These are phyloP conservation scores for Aphis gossypii DNA, from an alignment of 1,140 invertebrate genomes.

Conservation along the genomic window DNA sequence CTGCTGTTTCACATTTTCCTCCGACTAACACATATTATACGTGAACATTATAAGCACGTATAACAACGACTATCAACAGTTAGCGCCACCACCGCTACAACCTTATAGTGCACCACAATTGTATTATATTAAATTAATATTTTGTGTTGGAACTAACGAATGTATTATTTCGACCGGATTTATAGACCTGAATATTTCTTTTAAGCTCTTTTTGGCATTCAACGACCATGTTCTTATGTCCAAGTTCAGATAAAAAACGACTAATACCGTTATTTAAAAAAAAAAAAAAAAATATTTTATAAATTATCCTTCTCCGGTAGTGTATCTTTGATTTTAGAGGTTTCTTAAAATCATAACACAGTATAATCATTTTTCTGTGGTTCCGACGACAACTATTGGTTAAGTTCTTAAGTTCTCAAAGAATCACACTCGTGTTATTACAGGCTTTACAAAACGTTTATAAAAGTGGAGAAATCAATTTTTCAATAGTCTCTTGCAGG, in stretches of 20 bases:
- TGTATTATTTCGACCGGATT: background rate
- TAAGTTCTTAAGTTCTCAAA: background rate
- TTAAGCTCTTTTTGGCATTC: background rate
- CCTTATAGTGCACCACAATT: background rate
- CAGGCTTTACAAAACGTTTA: background rate
- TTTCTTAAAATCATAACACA: background rate
- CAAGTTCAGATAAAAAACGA: background rate
- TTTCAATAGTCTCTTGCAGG: background rate
- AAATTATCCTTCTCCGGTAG: background rate
- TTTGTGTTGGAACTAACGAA: background rate
- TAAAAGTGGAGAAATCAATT: background rate
- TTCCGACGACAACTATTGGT: background rate
- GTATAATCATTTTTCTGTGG: background rate
- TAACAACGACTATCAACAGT: background rate
- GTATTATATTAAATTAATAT: background rate
- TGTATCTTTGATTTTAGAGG: background rate
- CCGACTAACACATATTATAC: background rate
- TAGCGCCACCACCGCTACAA: background rate
- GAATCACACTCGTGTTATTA: background rate
- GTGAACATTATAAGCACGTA: background rate
- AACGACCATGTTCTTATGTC: no score
- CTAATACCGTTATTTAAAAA: background rate
- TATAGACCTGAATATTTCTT: background rate
- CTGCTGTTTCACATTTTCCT: background rate
- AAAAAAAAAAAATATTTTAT: background rate